Conservation (phyloP, 2,888 invertebrate species). For the Tuberolachnus salignus region DNA sequence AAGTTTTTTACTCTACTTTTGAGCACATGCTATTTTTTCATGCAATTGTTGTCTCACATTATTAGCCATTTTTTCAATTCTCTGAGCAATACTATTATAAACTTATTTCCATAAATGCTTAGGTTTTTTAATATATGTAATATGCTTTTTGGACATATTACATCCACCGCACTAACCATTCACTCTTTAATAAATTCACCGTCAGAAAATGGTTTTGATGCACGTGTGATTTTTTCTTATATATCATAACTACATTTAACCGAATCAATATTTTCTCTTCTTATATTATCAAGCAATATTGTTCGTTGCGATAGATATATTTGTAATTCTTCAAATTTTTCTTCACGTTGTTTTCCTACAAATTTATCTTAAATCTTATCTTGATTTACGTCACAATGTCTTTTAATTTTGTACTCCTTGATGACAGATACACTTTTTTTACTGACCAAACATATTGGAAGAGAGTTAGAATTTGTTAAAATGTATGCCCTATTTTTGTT, state of each 20-base stretch:
- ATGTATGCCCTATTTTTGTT: constrained; percentile 7
- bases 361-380: constrained; percentile 17
- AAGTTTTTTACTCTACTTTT: too few relatives aligned
- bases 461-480: constrained; percentile 5
- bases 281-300: constrained; percentile 23
- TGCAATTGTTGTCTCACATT: constrained; percentile 30
- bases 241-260: constrained; percentile 33
- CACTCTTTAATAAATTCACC: constrained; percentile 49
- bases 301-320: not conserved
- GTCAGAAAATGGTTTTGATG: constrained; percentile 49
- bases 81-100: constrained; percentile 40
- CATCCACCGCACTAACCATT: constrained; percentile 46
- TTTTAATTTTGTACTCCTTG: constrained; percentile 17
- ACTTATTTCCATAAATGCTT: constrained; percentile 49
- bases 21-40: too few relatives aligned
- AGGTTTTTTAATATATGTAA: too few relatives aligned
- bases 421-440: constrained; percentile 22
- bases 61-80: constrained; percentile 36
- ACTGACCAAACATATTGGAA: constrained; percentile 19
- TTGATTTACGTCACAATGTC: constrained; percentile 12
- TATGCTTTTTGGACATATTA: constrained; percentile 54
- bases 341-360: constrained; percentile 14
- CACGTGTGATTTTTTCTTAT: constrained; percentile 34
- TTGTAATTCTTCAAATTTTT: constrained; percentile 28
- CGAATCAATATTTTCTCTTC: constrained; percentile 24